Conservation (phyloP, 2,888 invertebrate species). For the Drosophila antonietae region DNA sequence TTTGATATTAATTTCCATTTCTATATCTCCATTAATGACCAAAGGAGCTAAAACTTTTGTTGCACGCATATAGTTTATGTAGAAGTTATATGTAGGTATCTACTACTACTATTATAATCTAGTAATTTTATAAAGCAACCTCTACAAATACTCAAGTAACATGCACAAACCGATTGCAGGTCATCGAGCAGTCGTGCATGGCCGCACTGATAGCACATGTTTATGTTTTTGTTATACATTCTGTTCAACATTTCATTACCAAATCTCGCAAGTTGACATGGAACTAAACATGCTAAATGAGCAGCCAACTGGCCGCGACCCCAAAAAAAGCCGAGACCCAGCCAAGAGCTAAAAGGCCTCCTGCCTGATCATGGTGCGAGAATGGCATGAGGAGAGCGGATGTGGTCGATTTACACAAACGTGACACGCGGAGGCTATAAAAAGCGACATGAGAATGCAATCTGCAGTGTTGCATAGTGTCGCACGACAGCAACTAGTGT, state of each 20-base stretch:
- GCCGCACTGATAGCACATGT: neutral
- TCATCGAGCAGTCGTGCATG: slow-evolving; percentile 1
- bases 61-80: too few relatives aligned
- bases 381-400: neutral
- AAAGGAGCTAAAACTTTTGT: too few relatives aligned
- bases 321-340: slow-evolving; percentile 17
- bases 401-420: slow-evolving; percentile 61
- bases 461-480: slow-evolving; percentile 51
- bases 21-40: too few relatives aligned
- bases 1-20: too few relatives aligned
- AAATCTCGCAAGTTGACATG: slow-evolving; percentile 58
- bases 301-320: slow-evolving; percentile 40
- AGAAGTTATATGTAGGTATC: too few relatives aligned
- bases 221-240: slow-evolving; percentile 11
- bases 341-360: neutral
- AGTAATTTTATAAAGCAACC: neutral
- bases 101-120: neutral
- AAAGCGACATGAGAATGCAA: slow-evolving; percentile 37
- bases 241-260: slow-evolving; percentile 51
- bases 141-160: neutral
- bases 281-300: slow-evolving; percentile 65
- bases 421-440: slow-evolving; percentile 71
- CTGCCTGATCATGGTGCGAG: neutral
- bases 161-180: neutral
- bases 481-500: slow-evolving; percentile 31